Percentiles rank a stretch among this genome's conserved stretches.
Evolutionary conservation across 2,113 vertebrate species (phyloP).

Genomic region (Seriola rivoliana): DNA sequence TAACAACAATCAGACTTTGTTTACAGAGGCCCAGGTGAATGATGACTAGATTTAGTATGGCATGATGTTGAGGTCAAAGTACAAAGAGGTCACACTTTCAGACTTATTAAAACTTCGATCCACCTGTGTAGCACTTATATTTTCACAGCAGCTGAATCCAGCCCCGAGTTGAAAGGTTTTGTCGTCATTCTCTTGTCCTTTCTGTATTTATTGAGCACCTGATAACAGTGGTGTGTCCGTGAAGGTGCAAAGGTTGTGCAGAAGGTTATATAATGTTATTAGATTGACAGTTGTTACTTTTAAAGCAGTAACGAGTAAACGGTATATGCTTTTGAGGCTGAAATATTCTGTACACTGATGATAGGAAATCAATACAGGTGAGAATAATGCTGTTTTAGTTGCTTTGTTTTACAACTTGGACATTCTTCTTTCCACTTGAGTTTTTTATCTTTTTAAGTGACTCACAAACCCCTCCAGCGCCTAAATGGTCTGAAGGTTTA

Average conservation of each 20-base stretch:
- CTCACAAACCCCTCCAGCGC: background rate
- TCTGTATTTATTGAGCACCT: background rate
- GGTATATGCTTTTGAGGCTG: background rate
- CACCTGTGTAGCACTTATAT: constrained; percentile 26
- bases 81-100: constrained; percentile 28
- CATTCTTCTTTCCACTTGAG: constrained; percentile 14
- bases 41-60: constrained; percentile 12
- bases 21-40: background rate
- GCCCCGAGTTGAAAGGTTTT: constrained; percentile 19
- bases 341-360: background rate
- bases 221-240: background rate
- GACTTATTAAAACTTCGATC: constrained; percentile 49
- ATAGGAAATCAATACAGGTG: background rate
- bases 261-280: background rate
- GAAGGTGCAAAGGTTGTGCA: constrained; percentile 13
- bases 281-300: background rate
- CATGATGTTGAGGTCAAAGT: constrained; percentile 53
- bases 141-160: constrained; percentile 20
- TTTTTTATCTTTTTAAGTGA: constrained; percentile 15
- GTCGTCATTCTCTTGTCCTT: background rate
- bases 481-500: constrained; percentile 16
- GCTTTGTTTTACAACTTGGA: background rate
- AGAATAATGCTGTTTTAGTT: background rate
- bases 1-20: background rate
- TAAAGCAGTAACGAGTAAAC: background rate